Percentiles rank a stretch among this genome's conserved stretches.
Conservation (phyloP, 2,888 invertebrate genomes). For the Epinotia bilunana region DNA sequence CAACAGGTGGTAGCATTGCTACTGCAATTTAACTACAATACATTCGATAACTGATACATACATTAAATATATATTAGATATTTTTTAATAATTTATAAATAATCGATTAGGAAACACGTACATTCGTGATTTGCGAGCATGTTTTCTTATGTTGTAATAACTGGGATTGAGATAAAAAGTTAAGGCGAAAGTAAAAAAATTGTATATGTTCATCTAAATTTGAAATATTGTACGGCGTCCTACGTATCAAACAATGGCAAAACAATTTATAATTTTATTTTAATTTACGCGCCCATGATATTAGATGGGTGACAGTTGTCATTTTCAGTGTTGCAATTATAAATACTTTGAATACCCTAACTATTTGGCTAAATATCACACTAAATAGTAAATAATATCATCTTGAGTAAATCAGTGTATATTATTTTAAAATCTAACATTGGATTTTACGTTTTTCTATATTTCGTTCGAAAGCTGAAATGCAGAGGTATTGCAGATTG, state of each 20-base stretch:
- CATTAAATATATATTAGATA: background rate
- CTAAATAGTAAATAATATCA: too few relatives aligned
- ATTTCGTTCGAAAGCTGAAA: too few relatives aligned
- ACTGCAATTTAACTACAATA: constrained; percentile 13
- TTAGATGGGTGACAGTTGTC: background rate
- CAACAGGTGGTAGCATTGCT: constrained; percentile 65
- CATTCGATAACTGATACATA: background rate
- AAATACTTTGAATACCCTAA: background rate
- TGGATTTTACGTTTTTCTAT: too few relatives aligned
- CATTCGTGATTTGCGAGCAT: constrained; percentile 17
- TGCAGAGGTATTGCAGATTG: too few relatives aligned
- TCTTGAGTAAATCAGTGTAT: too few relatives aligned
- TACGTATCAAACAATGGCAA: background rate
- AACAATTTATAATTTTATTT: constrained; percentile 9
- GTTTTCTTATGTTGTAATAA: constrained; percentile 14
- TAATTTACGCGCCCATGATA: constrained; percentile 30
- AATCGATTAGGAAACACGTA: background rate
- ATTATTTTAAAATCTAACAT: too few relatives aligned
- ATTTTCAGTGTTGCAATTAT: constrained; percentile 14
- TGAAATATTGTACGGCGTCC: background rate
- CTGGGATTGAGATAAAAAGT: background rate
- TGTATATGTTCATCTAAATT: constrained; percentile 30
- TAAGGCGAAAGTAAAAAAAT: constrained; percentile 12
- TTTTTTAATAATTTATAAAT: background rate
- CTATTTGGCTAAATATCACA: background rate